Evolutionary conservation across 2,888 invertebrate species (phyloP), one percentile per base, ranked within the genome.

Genomic region (Eumacrocentrus americanus): DNA sequence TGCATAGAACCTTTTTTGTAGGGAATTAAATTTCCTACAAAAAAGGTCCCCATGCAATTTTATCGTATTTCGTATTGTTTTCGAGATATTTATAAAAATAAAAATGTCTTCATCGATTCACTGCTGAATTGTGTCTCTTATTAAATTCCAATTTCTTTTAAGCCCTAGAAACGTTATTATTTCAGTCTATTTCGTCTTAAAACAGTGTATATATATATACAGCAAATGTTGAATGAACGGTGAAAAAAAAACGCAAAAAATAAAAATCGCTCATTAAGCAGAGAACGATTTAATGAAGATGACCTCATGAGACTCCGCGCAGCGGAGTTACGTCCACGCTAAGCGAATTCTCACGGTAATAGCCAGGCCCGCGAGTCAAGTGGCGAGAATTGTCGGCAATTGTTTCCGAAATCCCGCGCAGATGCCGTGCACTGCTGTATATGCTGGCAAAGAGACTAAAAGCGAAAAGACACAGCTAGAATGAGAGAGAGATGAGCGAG

Each of bases 381-480:
- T 81, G 80, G 79, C 78, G 77, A 72, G 81, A 80, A 81, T 81
- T 81, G 80, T 75, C 78, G 79, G 78, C 81, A 81, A 81, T 80
- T 80, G 80, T 81, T 81, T 81, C 80, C 81, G 80, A 81, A 81
- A 81, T 81, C 81, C 81, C 79, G 78, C 76, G 76, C 76, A 76
- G 74, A 73, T 71, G 75, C 75, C 70, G 67, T 40, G 59, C 58
- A 56, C 55, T 59, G 53, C 52, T 52, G 29, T 40, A 22, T 38
- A 37, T 38, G 40, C 22, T 51, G 34, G 38, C 44, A 61, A 52
- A 56, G 40, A 46, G 53, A 53, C 47, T 29, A 20, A 35, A 34
- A 40, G 29, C 23, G 22, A 16, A 25, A 56, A 51, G n/a, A 50
- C 14, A 51, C 35, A 20, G 29, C 20, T 25, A 47, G 23, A 56